phyloP scores from a whole-genome alignment of 2,888 invertebrate species.

The Pterostichus niger region DNA sequence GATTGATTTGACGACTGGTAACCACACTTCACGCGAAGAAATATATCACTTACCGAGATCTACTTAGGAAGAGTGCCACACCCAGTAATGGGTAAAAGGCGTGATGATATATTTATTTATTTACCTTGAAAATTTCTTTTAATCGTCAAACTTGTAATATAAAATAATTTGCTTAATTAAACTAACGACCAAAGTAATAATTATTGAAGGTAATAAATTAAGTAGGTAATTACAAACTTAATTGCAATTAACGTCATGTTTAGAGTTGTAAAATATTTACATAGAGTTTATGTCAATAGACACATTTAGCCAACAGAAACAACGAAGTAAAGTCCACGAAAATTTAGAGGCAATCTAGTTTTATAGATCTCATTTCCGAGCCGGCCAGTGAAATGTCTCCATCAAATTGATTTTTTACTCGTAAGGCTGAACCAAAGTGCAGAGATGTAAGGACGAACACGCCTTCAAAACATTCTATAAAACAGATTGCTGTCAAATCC shows the following conservation, averaged over 20 bases:
- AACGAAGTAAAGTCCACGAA: conserved; percentile 28
- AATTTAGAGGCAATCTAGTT: conserved; percentile 52
- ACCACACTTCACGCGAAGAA: too few species aligned
- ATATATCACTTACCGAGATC: too few species aligned
- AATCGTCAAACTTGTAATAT: background rate
- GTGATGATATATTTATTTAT: too few species aligned
- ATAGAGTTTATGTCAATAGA: background rate
- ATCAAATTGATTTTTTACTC: conserved; percentile 55
- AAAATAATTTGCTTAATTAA: conserved; percentile 3
- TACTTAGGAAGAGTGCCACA: too few species aligned
- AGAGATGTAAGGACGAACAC: conserved; percentile 22
- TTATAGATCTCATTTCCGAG: conserved; percentile 56
- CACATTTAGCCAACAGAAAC: background rate
- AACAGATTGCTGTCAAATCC: conserved; percentile 35
- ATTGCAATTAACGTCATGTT: conserved; percentile 15
- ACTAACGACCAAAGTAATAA: background rate
- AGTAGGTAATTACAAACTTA: background rate
- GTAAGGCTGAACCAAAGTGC: conserved; percentile 34
- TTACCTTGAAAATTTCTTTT: too few species aligned
- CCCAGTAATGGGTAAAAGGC: too few species aligned
- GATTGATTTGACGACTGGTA: too few species aligned
- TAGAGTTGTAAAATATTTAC: conserved; percentile 9
- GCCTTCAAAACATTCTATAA: conserved; percentile 39
- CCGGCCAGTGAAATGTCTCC: conserved; percentile 42
- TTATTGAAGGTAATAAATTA: conserved; percentile 6